These are phyloP conservation scores for Pelobates cultripes DNA, from an alignment of 2,797 vertebrate genomes.

Conservation along the genomic window DNA sequence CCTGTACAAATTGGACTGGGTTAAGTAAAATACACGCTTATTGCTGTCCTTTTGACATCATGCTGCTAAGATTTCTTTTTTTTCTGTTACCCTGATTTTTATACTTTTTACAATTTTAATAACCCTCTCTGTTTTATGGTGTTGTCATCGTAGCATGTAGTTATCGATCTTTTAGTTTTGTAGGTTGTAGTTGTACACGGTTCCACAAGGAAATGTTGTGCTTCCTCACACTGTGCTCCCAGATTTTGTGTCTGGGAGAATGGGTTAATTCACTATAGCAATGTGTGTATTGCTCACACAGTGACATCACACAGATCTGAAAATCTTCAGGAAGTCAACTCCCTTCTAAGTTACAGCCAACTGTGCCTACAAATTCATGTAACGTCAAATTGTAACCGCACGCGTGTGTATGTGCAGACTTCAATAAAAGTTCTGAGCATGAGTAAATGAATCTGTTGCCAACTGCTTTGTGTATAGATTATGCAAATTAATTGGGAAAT, in stretches of 20 bases:
- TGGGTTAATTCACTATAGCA: neutral
- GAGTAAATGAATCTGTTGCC: neutral
- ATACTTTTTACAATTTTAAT: no score
- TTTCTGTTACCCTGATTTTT: no score
- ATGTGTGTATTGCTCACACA: slow-evolving; percentile 5
- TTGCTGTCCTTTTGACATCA: no score
- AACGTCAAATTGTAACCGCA: neutral
- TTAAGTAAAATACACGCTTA: no score
- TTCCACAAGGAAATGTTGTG: neutral
- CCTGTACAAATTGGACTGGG: no score
- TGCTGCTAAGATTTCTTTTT: no score
- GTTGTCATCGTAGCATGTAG: no score
- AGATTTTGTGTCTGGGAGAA: neutral
- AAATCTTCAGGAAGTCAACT: slow-evolving; percentile 39
- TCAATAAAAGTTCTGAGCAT: neutral
- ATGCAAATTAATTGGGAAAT: neutral
- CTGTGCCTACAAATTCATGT: neutral
- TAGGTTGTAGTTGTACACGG: no score
- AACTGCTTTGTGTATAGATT: no score
- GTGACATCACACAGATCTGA: slow-evolving; percentile 32
- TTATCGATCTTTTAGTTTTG: no score
- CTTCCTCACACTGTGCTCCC: neutral
- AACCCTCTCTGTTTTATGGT: no score
- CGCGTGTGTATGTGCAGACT: no score
- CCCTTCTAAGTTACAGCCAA: slow-evolving; percentile 39